phyloP scores from a whole-genome alignment of 1,140 invertebrate genomes.

The Oryctes rhinoceros region DNA sequence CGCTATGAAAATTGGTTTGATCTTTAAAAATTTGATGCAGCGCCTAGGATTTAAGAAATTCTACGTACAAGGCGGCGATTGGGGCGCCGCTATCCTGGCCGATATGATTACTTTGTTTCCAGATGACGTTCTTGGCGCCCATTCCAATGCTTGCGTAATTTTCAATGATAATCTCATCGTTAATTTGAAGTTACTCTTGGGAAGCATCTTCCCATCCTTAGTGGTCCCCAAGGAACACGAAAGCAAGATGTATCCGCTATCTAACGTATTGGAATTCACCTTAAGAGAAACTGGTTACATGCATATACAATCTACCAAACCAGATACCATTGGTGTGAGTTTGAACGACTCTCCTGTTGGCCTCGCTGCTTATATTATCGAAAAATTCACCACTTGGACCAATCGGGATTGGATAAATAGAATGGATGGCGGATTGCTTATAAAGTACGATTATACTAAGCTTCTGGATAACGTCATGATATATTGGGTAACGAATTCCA shows the following conservation, averaged over 20 bases:
- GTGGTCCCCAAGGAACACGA: conserved; percentile 66
- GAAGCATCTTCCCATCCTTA: conserved; percentile 64
- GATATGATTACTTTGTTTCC: conserved; percentile 75
- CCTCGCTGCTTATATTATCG: conserved; percentile 78
- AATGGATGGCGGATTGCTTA: conserved; percentile 45
- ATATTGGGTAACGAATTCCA: conserved; percentile 77
- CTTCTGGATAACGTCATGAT: conserved; percentile 80
- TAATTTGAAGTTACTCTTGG: conserved; percentile 66
- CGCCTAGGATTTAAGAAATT: conserved; percentile 80
- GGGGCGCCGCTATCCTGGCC: conserved; percentile 72
- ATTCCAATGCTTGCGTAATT: conserved; percentile 71
- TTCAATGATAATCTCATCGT: conserved; percentile 57
- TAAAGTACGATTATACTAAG: conserved; percentile 68
- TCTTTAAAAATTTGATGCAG: conserved; percentile 87
- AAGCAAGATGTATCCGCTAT: conserved; percentile 69
- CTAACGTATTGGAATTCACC: conserved; percentile 61
- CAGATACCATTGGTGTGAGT: conserved; percentile 82
- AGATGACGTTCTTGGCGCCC: conserved; percentile 73
- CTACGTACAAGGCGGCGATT: conserved; percentile 88
- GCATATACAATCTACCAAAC: conserved; percentile 89
- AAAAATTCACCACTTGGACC: conserved; percentile 77
- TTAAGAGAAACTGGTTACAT: conserved; percentile 82
- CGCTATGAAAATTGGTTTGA: conserved; percentile 70
- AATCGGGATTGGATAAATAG: conserved; percentile 55
- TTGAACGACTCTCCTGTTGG: conserved; percentile 72